Evolutionary conservation across 2,113 vertebrate genomes (phyloP).

Genomic region (Sardina pilchardus): DNA sequence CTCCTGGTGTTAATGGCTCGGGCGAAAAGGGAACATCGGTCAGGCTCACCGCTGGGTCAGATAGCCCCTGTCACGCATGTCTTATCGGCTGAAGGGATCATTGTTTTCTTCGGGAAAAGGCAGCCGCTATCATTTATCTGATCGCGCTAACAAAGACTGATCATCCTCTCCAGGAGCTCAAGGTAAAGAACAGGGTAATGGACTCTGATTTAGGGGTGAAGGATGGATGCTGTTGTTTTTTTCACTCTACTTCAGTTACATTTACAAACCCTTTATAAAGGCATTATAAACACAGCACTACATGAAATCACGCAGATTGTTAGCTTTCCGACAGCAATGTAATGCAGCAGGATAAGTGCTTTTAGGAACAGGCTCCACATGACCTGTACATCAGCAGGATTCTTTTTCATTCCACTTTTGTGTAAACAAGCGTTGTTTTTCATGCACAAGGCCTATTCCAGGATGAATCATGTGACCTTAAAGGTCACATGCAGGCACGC

Average conservation of each 20-base stretch:
- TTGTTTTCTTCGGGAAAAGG: conserved; percentile 16
- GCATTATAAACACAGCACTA: not conserved
- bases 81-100: conserved; percentile 11
- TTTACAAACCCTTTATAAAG: not conserved
- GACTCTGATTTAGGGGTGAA: not conserved
- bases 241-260: not conserved
- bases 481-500: not conserved
- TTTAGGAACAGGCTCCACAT: not conserved
- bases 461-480: not conserved
- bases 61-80: conserved; percentile 18
- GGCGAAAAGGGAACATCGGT: conserved; percentile 16
- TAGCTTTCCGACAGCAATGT: no score
- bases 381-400: not conserved
- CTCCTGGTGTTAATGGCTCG: not conserved
- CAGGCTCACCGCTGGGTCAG: conserved; percentile 12
- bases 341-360: not conserved
- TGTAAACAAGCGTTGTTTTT: not conserved
- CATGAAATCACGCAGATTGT: no score
- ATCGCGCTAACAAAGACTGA: conserved; percentile 27
- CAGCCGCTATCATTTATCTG: conserved; percentile 29
- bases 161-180: conserved; percentile 7
- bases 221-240: not conserved
- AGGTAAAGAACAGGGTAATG: not conserved
- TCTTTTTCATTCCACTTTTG: not conserved
- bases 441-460: not conserved